Evolutionary conservation across 1,140 invertebrate species (phyloP).

Genomic region (Coenobita brevimanus): DNA sequence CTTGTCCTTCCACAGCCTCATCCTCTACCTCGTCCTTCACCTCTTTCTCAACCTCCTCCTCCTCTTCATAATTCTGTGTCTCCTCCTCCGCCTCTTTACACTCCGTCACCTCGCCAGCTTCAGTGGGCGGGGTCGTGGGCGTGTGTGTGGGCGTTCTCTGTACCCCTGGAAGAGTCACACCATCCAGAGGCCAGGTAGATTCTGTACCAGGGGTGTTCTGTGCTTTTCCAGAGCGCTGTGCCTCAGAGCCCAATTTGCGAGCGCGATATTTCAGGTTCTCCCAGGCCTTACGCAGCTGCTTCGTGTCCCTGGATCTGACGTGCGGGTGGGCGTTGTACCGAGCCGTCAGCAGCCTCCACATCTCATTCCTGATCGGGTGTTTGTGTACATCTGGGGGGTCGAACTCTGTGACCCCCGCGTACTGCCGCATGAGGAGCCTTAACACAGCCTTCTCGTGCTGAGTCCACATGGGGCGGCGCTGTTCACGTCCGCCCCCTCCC

Average conservation of each 20-base stretch:
- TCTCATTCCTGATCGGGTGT: slow-evolving; percentile 65
- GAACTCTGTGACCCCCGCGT: slow-evolving; percentile 64
- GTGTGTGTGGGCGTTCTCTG: background rate
- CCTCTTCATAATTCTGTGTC: slow-evolving; percentile 24
- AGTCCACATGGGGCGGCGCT: slow-evolving; percentile 67
- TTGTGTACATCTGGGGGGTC: slow-evolving; percentile 66
- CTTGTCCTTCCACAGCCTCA: background rate
- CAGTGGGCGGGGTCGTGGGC: background rate
- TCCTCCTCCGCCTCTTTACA: slow-evolving; percentile 45
- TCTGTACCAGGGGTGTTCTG: slow-evolving; percentile 25
- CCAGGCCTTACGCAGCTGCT: slow-evolving; percentile 65
- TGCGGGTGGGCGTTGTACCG: slow-evolving; percentile 65
- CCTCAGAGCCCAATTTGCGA: slow-evolving; percentile 59
- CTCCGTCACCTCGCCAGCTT: slow-evolving; percentile 17
- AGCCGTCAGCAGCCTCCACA: slow-evolving; percentile 63
- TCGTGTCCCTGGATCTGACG: slow-evolving; percentile 61
- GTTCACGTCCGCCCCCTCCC: slow-evolving; percentile 50
- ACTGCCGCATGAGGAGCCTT: slow-evolving; percentile 62
- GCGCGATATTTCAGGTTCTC: slow-evolving; percentile 66
- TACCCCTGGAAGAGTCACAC: slow-evolving; percentile 40
- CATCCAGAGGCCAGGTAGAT: slow-evolving; percentile 49
- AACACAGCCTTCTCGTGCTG: slow-evolving; percentile 65
- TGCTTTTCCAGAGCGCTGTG: slow-evolving; percentile 30
- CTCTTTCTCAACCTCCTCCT: slow-evolving; percentile 31
- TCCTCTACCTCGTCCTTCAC: slow-evolving; percentile 46